These are phyloP conservation scores for Oscheius sp. DNA, from an alignment of 1,140 invertebrate species.

Conservation along the genomic window DNA sequence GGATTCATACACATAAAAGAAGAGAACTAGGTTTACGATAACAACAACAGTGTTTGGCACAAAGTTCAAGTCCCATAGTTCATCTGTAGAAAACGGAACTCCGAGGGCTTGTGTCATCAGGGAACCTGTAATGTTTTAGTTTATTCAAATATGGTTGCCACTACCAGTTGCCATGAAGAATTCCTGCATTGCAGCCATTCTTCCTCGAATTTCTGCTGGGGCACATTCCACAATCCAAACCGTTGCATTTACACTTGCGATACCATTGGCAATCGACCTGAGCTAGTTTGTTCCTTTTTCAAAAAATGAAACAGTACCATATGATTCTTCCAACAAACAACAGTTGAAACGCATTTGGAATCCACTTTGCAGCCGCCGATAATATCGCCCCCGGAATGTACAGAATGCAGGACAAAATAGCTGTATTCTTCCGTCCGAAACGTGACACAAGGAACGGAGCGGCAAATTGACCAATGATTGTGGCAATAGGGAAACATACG, in stretches of 20 bases:
- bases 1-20: slow-evolving; percentile 37
- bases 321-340: slow-evolving; percentile 42
- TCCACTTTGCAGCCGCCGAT: slow-evolving; percentile 29
- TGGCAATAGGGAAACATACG: slow-evolving; percentile 42
- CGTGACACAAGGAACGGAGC: slow-evolving; percentile 33
- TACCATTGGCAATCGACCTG: slow-evolving; percentile 39
- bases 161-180: slow-evolving; percentile 39
- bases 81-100: slow-evolving; percentile 37
- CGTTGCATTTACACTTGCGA: slow-evolving; percentile 39
- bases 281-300: background rate
- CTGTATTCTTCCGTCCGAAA: slow-evolving; percentile 40
- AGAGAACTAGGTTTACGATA: slow-evolving; percentile 30
- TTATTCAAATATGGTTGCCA: background rate
- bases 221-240: slow-evolving; percentile 47
- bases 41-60: slow-evolving; percentile 31
- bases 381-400: slow-evolving; percentile 38
- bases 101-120: slow-evolving; percentile 41
- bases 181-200: slow-evolving; percentile 46
- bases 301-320: slow-evolving; percentile 6
- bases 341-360: slow-evolving; percentile 30
- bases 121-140: slow-evolving; percentile 10
- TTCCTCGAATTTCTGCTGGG: slow-evolving; percentile 30
- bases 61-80: slow-evolving; percentile 39
- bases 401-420: slow-evolving; percentile 27
- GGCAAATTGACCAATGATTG: slow-evolving; percentile 41